Percentiles rank a stretch among this genome's conserved stretches.
phyloP scores from a whole-genome alignment of 1,140 invertebrate genomes.

The Atta cephalotes region DNA sequence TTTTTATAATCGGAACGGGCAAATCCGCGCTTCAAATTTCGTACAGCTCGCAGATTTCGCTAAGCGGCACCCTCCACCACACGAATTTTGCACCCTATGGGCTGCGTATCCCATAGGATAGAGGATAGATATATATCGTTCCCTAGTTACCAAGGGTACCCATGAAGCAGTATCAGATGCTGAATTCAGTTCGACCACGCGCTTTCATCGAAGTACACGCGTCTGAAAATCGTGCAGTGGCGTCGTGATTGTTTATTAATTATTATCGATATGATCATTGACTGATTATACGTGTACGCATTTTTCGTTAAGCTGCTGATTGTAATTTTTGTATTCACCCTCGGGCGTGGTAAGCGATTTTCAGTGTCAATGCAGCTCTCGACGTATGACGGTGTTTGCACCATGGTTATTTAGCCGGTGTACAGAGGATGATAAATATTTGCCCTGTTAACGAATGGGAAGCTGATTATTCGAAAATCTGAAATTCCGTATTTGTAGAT shows the following conservation, averaged over 20 bases:
- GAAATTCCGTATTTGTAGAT: conserved; percentile 19
- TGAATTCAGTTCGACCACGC: conserved; percentile 75
- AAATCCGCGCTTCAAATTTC: conserved; percentile 42
- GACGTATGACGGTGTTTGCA: conserved; percentile 38
- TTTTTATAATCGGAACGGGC: neutral
- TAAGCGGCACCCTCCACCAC: conserved; percentile 67
- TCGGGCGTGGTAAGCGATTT: conserved; percentile 10
- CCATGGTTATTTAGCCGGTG: conserved; percentile 39
- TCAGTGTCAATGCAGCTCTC: conserved; percentile 21
- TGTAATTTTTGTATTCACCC: conserved; percentile 22
- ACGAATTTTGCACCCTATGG: conserved; percentile 72
- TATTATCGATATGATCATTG: conserved; percentile 8
- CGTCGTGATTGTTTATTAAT: conserved; percentile 43
- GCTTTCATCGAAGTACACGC: conserved; percentile 74
- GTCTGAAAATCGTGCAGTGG: conserved; percentile 41
- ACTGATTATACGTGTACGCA: neutral
- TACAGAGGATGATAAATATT: conserved; percentile 31
- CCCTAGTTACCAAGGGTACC: conserved; percentile 69
- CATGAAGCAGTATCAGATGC: conserved; percentile 67
- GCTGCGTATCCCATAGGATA: conserved; percentile 69
- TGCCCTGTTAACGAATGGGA: conserved; percentile 48
- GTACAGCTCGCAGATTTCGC: conserved; percentile 70
- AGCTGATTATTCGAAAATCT: conserved; percentile 54
- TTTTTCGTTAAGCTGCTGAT: conserved; percentile 7
- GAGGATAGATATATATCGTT: conserved; percentile 59